These are phyloP conservation scores for Panagrolaimus sp. DNA, from an alignment of 1,140 invertebrate species.

Conservation along the genomic window DNA sequence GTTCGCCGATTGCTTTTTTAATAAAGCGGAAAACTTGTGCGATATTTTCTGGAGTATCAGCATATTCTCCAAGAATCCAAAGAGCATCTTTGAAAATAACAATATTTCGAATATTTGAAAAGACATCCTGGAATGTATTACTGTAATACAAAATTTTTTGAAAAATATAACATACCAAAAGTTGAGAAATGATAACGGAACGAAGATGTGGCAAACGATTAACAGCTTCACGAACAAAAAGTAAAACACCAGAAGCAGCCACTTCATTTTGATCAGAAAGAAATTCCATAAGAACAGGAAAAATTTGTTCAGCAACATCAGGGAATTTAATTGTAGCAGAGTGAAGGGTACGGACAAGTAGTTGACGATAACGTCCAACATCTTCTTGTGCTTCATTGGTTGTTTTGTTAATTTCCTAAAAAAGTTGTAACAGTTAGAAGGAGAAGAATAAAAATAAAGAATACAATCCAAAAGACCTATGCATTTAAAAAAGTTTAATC, in stretches of 20 bases:
- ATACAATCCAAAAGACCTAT: background rate
- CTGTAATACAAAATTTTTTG: background rate
- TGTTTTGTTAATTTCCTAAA: conserved; percentile 77
- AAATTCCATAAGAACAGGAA: conserved; percentile 90
- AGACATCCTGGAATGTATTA: conserved; percentile 69
- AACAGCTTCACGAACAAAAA: conserved; percentile 89
- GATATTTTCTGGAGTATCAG: conserved; percentile 69
- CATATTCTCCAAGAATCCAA: conserved; percentile 98
- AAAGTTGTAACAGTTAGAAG: too few relatives aligned
- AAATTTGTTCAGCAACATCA: conserved; percentile 85
- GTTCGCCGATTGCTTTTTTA: conserved; percentile 61
- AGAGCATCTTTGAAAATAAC: conserved; percentile 82
- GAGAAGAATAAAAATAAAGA: conserved; percentile 25
- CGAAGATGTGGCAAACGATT: conserved; percentile 80
- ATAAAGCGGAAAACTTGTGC: conserved; percentile 47
- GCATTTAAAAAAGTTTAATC: background rate
- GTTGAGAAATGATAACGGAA: conserved; percentile 69
- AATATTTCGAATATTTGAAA: conserved; percentile 70
- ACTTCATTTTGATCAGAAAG: conserved; percentile 88
- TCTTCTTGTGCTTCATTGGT: conserved; percentile 79
- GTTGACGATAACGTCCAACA: conserved; percentile 86
- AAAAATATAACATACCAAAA: conserved; percentile 53
- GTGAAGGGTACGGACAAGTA: conserved; percentile 88
- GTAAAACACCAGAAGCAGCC: conserved; percentile 84
- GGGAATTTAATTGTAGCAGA: conserved; percentile 94